Evolutionary conservation across 2,797 vertebrate species (phyloP).

Genomic region (Lycodopsis pacificus): DNA sequence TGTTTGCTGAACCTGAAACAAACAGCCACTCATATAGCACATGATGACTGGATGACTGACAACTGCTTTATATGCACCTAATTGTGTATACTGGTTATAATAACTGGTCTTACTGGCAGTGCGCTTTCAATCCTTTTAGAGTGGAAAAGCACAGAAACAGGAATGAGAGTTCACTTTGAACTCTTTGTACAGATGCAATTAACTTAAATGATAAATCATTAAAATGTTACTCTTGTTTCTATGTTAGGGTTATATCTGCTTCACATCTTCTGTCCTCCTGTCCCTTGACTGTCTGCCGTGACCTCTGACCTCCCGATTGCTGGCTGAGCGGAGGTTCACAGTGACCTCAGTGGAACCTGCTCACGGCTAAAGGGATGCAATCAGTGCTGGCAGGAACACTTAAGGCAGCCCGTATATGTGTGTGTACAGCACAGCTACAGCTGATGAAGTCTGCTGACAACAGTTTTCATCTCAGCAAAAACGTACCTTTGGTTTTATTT

Average conservation of each 20-base stretch:
- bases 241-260: conserved; percentile 51
- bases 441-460: neutral
- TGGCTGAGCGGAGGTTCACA: conserved; percentile 19
- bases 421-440: neutral
- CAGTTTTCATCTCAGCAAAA: neutral
- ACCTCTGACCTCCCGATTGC: conserved; percentile 49
- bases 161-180: neutral
- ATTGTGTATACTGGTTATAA: neutral
- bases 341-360: conserved; percentile 28
- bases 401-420: neutral
- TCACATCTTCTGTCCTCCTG: conserved; percentile 17
- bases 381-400: neutral
- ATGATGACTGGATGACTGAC: conserved; percentile 5
- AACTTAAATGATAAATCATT: conserved; percentile 71
- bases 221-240: conserved; percentile 62
- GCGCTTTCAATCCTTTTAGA: neutral
- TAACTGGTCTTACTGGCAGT: neutral
- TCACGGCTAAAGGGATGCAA: conserved; percentile 6
- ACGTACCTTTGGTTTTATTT: neutral
- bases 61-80: neutral
- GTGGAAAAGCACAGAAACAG: neutral
- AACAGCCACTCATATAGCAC: neutral
- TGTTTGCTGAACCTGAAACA: conserved; percentile 24
- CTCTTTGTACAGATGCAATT: conserved; percentile 66
- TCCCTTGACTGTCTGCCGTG: conserved; percentile 17